These are phyloP conservation scores for Dendrolimus punctatus DNA, from an alignment of 1,140 invertebrate species.

Conservation along the genomic window DNA sequence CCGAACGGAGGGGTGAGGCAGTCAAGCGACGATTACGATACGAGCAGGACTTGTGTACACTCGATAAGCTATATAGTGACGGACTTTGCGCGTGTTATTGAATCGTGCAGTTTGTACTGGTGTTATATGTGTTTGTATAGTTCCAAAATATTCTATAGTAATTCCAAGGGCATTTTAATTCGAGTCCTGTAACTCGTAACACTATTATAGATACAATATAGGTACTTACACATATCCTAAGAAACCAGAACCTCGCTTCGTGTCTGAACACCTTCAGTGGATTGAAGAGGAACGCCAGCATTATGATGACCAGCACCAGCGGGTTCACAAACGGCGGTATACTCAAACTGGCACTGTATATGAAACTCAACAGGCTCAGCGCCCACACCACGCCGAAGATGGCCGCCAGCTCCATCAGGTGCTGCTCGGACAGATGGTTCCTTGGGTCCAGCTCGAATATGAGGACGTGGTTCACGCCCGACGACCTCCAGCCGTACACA, in stretches of 20 bases:
- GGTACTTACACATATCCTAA: conserved; percentile 81
- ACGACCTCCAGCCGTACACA: conserved; percentile 98
- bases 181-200: no score
- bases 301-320: conserved; percentile 87
- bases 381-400: conserved; percentile 97
- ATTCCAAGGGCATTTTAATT: no score
- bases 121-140: no score
- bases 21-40: no score
- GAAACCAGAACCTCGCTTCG: conserved; percentile 90
- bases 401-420: conserved; percentile 96
- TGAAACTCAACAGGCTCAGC: conserved; percentile 84
- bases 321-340: conserved; percentile 95
- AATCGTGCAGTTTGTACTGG: no score
- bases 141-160: no score
- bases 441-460: conserved; percentile 99
- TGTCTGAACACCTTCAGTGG: conserved; percentile 94
- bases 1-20: no score
- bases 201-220: no score
- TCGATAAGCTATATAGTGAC: no score
- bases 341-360: conserved; percentile 89
- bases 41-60: no score
- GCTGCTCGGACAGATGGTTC: conserved; percentile 96
- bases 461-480: conserved; percentile 98
- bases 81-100: no score
- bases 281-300: conserved; percentile 92